These are phyloP conservation scores for Muraenolepis orangiensis DNA, from an alignment of 2,797 vertebrate species.

Conservation along the genomic window DNA sequence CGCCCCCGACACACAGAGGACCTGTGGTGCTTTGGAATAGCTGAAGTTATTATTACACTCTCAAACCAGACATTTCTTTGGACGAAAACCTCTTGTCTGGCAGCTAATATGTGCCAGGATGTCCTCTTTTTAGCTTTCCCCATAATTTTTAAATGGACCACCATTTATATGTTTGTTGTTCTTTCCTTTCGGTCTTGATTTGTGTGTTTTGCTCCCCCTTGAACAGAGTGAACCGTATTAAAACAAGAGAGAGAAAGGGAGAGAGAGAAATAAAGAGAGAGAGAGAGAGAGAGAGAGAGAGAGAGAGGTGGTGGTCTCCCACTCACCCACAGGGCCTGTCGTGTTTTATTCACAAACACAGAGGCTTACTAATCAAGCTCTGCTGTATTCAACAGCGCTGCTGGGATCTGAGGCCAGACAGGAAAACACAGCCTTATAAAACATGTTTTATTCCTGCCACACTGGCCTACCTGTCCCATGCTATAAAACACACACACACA, in stretches of 20 bases:
- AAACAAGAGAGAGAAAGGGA: no score
- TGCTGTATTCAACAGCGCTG: constrained; percentile 16
- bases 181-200: not conserved
- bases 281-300: no score
- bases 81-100: no score
- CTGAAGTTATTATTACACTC: constrained; percentile 33
- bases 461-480: no score
- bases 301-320: constrained; percentile 11
- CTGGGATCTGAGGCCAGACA: constrained; percentile 42
- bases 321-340: constrained; percentile 17
- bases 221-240: constrained; percentile 20
- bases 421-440: not conserved
- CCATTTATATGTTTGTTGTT: constrained; percentile 35
- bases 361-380: constrained; percentile 24
- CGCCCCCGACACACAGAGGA: not conserved
- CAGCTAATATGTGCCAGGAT: no score
- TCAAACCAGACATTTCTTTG: no score
- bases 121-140: constrained; percentile 12
- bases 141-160: constrained; percentile 41
- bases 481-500: no score
- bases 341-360: constrained; percentile 17
- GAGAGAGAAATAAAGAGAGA: no score
- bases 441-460: no score
- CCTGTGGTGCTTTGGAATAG: constrained; percentile 22
- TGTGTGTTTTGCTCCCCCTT: not conserved